Conservation (phyloP, 1,140 invertebrate species). For the Rhyacophila brunnea region DNA sequence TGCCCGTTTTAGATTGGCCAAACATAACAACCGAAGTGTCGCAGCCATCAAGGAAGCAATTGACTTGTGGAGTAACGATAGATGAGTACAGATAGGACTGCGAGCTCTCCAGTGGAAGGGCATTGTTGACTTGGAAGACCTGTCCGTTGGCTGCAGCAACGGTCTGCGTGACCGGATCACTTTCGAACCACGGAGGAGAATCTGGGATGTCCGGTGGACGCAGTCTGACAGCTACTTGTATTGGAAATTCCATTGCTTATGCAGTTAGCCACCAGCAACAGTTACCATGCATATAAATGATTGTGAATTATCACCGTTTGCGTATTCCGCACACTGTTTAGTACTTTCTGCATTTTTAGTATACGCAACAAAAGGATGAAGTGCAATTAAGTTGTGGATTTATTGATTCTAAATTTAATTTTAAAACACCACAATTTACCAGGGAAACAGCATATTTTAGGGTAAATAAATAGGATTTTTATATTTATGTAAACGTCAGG, state of each 20-base stretch:
- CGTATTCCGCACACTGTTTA: too few relatives aligned
- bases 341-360: too few relatives aligned
- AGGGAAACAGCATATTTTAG: too few relatives aligned
- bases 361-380: too few relatives aligned
- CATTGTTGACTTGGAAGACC: slow-evolving; percentile 60
- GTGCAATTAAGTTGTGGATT: too few relatives aligned
- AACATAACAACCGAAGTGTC: slow-evolving; percentile 75
- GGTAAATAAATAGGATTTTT: too few relatives aligned
- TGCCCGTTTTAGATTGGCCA: slow-evolving; percentile 75
- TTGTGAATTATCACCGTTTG: too few relatives aligned
- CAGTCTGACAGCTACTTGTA: slow-evolving; percentile 59
- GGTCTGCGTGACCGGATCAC: slow-evolving; percentile 55
- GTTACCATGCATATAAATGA: too few relatives aligned
- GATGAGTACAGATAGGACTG: slow-evolving; percentile 30
- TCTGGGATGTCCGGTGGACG: slow-evolving; percentile 50
- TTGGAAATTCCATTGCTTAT: slow-evolving; percentile 56
- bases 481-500: too few relatives aligned
- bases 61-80: slow-evolving; percentile 46
- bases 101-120: slow-evolving; percentile 57
- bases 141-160: slow-evolving; percentile 57
- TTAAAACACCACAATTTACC: too few relatives aligned
- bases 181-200: slow-evolving; percentile 55
- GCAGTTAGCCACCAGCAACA: not conserved
- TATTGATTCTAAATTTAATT: too few relatives aligned
- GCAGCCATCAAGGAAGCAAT: slow-evolving; percentile 66